These are phyloP conservation scores for Propithecus coquereli DNA, from an alignment of 2,113 vertebrate species.

Conservation along the genomic window DNA sequence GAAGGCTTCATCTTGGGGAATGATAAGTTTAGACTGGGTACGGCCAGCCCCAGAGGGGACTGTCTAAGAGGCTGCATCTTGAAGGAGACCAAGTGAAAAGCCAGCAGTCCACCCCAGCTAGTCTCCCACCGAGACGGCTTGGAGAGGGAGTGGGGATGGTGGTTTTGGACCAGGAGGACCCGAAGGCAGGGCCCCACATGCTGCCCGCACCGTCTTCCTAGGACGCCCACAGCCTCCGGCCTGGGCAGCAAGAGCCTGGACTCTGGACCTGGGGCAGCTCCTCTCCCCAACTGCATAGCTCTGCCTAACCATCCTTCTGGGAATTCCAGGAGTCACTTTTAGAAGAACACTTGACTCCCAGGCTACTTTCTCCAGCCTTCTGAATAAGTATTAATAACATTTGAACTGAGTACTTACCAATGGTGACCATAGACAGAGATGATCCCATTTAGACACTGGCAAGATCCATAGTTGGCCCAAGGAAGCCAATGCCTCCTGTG, in stretches of 20 bases:
- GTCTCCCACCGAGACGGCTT: neutral
- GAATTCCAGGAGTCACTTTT: neutral
- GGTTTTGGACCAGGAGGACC: neutral
- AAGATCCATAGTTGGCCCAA: neutral
- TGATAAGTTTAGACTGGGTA: neutral
- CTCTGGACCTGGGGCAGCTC: neutral
- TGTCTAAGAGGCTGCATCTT: neutral
- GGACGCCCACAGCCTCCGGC: neutral
- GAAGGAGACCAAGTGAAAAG: neutral
- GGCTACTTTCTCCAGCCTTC: neutral
- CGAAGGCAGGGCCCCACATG: neutral
- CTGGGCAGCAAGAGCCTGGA: neutral
- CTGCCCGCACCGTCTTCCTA: neutral
- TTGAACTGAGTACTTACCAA: neutral
- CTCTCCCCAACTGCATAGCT: no score
- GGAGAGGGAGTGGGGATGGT: neutral
- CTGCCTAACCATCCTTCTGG: rapidly evolving
- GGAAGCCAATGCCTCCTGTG: neutral
- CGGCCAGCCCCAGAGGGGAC: neutral
- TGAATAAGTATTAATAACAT: neutral
- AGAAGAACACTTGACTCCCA: neutral
- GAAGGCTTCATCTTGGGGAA: neutral
- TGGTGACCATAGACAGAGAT: neutral
- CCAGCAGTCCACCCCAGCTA: no score
- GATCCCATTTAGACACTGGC: neutral